phyloP scores from a whole-genome alignment of 2,797 vertebrate genomes.

The Coendou prehensilis region DNA sequence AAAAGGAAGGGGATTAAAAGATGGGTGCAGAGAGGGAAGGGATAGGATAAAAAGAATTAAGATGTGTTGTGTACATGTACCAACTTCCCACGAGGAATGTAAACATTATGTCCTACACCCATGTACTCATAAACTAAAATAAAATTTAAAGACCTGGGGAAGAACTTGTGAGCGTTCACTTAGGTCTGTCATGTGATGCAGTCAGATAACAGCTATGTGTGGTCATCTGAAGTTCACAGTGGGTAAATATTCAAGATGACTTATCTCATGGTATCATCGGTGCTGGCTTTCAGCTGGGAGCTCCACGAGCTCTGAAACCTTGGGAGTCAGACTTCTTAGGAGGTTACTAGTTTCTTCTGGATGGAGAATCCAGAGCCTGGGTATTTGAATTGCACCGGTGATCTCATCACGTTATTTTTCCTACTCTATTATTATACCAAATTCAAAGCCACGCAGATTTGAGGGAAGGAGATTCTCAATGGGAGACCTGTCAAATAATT shows the following conservation, averaged over 20 bases:
- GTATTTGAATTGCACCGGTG: background rate
- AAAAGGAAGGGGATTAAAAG: too few species aligned
- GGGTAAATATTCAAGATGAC: fast-evolving
- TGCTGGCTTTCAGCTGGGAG: too few species aligned
- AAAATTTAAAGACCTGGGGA: background rate
- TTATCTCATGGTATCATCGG: background rate
- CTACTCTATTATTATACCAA: too few species aligned
- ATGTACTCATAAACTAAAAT: background rate
- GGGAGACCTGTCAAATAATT: background rate
- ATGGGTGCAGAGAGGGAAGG: background rate
- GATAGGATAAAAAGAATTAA: background rate
- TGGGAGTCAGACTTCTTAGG: background rate
- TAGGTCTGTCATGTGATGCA: fast-evolving
- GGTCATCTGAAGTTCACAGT: background rate
- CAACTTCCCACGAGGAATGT: background rate
- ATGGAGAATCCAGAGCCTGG: background rate
- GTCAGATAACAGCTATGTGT: background rate
- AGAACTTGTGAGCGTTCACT: background rate
- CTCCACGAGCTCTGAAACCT: fast-evolving
- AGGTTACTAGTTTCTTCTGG: background rate
- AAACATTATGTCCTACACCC: background rate
- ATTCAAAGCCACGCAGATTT: background rate
- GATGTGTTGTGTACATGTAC: background rate
- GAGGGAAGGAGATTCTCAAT: background rate
- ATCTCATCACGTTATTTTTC: background rate